These are phyloP conservation scores for Phoeniculus purpureus DNA, from an alignment of 2,797 vertebrate species.

Conservation along the genomic window DNA sequence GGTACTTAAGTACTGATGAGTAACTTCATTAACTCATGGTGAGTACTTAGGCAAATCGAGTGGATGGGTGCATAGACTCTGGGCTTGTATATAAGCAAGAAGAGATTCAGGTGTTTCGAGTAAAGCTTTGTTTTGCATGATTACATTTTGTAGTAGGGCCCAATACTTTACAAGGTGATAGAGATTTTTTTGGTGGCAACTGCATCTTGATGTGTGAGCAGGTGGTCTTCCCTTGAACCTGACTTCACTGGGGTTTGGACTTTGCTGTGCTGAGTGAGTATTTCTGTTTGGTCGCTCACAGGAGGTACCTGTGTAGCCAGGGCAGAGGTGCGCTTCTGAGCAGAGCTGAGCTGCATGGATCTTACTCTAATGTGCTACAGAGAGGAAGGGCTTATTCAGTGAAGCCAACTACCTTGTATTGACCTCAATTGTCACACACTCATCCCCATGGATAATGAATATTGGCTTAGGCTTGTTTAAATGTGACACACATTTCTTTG, in stretches of 20 bases:
- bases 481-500: neutral
- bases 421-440: neutral
- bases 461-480: too few species aligned
- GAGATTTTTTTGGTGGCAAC: neutral
- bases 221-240: neutral
- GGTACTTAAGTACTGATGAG: neutral
- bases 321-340: neutral
- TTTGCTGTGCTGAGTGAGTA: neutral
- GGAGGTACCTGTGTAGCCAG: neutral
- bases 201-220: neutral
- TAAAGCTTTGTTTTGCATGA: neutral
- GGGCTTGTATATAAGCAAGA: neutral
- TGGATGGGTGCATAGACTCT: neutral
- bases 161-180: neutral
- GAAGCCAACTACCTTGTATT: neutral
- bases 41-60: neutral
- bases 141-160: neutral
- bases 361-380: neutral
- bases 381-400: neutral
- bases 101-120: neutral
- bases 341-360: neutral
- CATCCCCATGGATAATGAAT: too few species aligned
- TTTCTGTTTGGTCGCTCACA: neutral
- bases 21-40: neutral
- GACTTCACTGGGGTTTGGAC: rapidly evolving